Evolutionary conservation across 2,888 invertebrate genomes (phyloP).

Genomic region (Amblyteles armatorius): DNA sequence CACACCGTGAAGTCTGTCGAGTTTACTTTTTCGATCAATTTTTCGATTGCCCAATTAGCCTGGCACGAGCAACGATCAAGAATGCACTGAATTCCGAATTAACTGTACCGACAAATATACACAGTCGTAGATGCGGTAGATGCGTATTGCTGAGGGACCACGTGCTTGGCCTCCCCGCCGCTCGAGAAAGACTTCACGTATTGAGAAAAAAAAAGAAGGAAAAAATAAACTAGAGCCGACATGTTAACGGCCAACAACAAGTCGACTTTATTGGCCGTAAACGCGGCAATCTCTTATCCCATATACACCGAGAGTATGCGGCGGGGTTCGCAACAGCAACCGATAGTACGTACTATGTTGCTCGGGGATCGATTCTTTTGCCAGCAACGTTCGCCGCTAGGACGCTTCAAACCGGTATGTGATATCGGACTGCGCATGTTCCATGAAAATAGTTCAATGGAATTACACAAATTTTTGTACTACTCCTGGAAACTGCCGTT

Average conservation of each 20-base stretch:
- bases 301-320: constrained; percentile 20
- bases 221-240: constrained; percentile 82
- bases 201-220: not conserved
- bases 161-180: not conserved
- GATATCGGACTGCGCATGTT: not conserved
- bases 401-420: constrained; percentile 21
- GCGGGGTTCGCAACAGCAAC: not conserved
- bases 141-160: not conserved
- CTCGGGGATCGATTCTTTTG: constrained; percentile 18
- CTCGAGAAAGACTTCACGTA: constrained; percentile 3
- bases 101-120: not conserved
- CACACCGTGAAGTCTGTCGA: not conserved
- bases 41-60: not conserved
- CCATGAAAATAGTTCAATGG: constrained; percentile 1
- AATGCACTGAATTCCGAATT: not conserved
- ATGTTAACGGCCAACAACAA: constrained; percentile 83
- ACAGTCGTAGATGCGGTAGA: not conserved
- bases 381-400: constrained; percentile 6
- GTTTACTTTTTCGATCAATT: not conserved
- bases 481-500: not conserved
- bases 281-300: constrained; percentile 80
- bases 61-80: not conserved
- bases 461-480: not conserved
- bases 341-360: not conserved
- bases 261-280: constrained; percentile 83